A percentile compares a stretch with the other conserved stretches of the same genome.
phyloP scores from a whole-genome alignment of 2,888 invertebrate genomes.

The Fragum whitleyi region DNA sequence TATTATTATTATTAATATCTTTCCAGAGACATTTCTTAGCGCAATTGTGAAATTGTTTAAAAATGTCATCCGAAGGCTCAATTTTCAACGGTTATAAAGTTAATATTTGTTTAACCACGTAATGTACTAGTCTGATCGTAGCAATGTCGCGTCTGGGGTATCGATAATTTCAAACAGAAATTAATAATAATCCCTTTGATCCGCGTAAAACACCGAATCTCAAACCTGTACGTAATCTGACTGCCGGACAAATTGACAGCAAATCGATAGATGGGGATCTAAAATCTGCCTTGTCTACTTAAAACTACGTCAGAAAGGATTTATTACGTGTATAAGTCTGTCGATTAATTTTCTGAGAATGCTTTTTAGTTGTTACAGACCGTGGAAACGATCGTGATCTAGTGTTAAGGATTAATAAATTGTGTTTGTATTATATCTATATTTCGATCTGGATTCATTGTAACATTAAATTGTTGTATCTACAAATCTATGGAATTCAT shows the following conservation, averaged over 20 bases:
- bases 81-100: too few species aligned
- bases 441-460: not conserved
- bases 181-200: slow-evolving; percentile 4
- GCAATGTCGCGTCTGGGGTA: not conserved
- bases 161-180: not conserved
- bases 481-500: not conserved
- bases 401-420: not conserved
- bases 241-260: not conserved
- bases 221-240: not conserved
- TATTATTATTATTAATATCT: too few species aligned
- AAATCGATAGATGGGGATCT: not conserved
- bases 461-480: not conserved
- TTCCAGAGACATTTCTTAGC: too few species aligned
- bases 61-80: too few species aligned
- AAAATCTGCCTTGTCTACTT: not conserved
- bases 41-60: too few species aligned
- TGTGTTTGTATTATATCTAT: not conserved
- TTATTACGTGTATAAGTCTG: not conserved
- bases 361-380: not conserved
- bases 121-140: not conserved
- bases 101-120: not conserved
- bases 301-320: not conserved
- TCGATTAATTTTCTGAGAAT: not conserved
- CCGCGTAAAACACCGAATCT: not conserved
- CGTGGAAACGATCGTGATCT: not conserved